Conservation (phyloP, 2,113 vertebrate species). For the Motacilla tschutschensis region DNA sequence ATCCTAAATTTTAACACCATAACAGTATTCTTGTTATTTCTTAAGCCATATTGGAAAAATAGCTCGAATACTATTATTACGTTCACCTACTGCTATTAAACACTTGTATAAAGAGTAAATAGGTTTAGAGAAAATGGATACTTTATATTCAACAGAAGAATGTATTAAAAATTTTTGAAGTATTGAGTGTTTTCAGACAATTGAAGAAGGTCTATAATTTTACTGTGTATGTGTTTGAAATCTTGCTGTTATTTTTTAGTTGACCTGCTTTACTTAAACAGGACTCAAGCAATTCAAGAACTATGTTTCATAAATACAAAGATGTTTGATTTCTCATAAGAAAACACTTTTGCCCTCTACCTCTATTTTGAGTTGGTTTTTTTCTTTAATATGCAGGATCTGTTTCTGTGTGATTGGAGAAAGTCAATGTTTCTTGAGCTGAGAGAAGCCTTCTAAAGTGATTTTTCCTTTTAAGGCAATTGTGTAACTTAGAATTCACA, state of each 20-base stretch:
- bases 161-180: not conserved
- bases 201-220: constrained; percentile 5
- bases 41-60: not conserved
- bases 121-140: not conserved
- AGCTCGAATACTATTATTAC: not conserved
- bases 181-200: not conserved
- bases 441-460: not conserved
- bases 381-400: constrained; percentile 30
- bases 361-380: constrained; percentile 27
- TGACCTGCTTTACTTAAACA: constrained; percentile 29
- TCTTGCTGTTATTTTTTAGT: constrained; percentile 12
- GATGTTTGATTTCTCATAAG: constrained; percentile 40
- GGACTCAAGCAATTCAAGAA: not conserved
- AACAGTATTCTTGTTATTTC: not conserved
- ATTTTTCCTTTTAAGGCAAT: constrained; percentile 15
- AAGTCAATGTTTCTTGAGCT: constrained; percentile 35
- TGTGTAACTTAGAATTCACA: not conserved
- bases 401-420: constrained; percentile 25
- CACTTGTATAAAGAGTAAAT: not conserved
- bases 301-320: constrained; percentile 28
- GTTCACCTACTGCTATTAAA: not conserved
- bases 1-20: not conserved
- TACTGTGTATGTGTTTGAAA: constrained; percentile 8
- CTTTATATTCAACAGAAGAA: not conserved
- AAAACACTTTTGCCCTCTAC: constrained; percentile 11